Evolutionary conservation across 2,113 vertebrate species (phyloP).

Genomic region (Myrmecophaga tridactyla): DNA sequence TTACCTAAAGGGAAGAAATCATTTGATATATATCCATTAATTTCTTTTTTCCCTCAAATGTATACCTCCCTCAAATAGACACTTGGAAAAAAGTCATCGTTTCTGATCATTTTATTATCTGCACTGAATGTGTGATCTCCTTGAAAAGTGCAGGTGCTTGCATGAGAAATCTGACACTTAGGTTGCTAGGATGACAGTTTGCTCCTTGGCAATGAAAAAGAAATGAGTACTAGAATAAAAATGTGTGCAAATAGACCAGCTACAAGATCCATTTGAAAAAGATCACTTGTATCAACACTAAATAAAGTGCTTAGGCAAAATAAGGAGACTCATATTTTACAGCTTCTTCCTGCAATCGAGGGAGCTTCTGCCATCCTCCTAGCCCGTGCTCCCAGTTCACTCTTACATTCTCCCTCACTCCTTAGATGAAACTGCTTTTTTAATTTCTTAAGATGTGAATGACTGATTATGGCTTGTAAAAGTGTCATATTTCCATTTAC

Average conservation of each 20-base stretch:
- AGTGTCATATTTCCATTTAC: not conserved
- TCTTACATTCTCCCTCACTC: not conserved
- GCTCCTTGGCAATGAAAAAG: not conserved
- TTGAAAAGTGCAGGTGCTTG: constrained; percentile 29
- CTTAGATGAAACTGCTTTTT: not conserved
- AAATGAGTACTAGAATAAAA: constrained; percentile 32
- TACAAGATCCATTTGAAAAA: not conserved
- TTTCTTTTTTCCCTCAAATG: not conserved
- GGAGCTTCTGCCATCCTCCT: rapidly evolving
- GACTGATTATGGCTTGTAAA: not conserved
- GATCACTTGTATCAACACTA: not conserved
- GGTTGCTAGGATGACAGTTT: constrained; percentile 40
- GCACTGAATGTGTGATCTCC: constrained; percentile 32
- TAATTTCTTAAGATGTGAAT: not conserved
- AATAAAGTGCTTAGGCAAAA: not conserved
- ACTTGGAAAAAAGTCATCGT: not conserved
- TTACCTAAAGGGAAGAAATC: not conserved
- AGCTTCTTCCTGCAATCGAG: not conserved
- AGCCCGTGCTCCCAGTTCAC: too few species aligned
- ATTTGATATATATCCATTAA: not conserved
- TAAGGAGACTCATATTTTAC: not conserved
- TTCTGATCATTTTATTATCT: constrained; percentile 12
- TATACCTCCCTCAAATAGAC: not conserved
- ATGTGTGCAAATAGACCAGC: not conserved
- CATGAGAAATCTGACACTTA: constrained; percentile 29